Conservation (phyloP, 2,888 invertebrate species). For the Psococerastis gibbosa region DNA sequence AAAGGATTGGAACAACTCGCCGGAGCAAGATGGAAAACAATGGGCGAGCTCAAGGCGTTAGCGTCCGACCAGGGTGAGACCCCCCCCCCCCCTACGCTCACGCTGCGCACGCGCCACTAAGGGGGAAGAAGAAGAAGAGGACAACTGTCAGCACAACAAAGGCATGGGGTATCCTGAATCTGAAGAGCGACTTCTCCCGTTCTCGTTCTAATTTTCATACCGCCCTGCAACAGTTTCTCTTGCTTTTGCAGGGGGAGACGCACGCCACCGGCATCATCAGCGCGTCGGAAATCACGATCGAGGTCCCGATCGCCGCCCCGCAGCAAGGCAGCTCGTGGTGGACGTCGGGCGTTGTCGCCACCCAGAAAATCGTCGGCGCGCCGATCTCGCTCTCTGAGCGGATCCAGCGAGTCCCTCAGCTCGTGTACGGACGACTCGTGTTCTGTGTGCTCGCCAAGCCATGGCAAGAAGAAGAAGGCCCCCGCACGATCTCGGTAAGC, state of each 20-base stretch:
- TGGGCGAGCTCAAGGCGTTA: too few relatives aligned
- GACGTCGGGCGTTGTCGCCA: conserved; percentile 11
- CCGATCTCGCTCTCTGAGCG: conserved; percentile 13
- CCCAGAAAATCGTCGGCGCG: conserved; percentile 11
- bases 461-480: conserved; percentile 20
- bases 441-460: conserved; percentile 58
- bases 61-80: too few relatives aligned
- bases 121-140: too few relatives aligned
- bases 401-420: conserved; percentile 43
- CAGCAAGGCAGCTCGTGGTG: neutral
- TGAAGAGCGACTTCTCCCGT: too few relatives aligned
- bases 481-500: conserved; percentile 17
- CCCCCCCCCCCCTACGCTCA: too few relatives aligned
- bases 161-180: too few relatives aligned
- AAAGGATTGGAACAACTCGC: too few relatives aligned
- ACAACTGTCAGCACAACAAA: too few relatives aligned
- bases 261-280: neutral
- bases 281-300: conserved; percentile 5
- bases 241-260: neutral
- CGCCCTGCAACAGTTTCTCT: too few relatives aligned
- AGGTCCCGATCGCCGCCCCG: conserved; percentile 13
- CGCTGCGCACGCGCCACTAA: too few relatives aligned
- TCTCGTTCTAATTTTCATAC: too few relatives aligned
- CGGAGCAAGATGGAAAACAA: too few relatives aligned
- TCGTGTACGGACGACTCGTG: conserved; percentile 72